These are phyloP conservation scores for Orthosia gothica DNA, from an alignment of 2,888 invertebrate genomes.

Conservation along the genomic window DNA sequence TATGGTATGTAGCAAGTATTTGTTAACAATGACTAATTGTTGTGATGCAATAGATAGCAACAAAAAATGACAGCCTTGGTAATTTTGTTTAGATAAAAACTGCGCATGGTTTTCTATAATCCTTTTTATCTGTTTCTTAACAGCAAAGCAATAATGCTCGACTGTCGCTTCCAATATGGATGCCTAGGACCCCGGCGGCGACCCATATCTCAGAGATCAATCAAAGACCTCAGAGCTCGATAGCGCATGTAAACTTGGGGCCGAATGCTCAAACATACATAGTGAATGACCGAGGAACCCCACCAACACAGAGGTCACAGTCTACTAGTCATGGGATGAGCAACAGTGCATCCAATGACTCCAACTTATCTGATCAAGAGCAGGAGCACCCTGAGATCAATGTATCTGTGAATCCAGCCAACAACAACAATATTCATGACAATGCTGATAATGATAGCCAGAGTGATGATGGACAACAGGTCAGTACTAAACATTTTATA, in stretches of 20 bases:
- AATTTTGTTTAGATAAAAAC: constrained; percentile 15
- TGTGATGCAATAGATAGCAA: constrained; percentile 65
- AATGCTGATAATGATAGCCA: constrained; percentile 88
- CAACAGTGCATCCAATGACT: constrained; percentile 82
- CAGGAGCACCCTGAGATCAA: constrained; percentile 84
- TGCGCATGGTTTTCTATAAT: neutral
- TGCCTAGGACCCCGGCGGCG: constrained; percentile 85
- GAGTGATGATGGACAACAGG: constrained; percentile 89
- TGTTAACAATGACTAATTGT: constrained; percentile 31
- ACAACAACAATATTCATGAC: constrained; percentile 88
- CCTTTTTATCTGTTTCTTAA: neutral
- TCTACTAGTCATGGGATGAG: constrained; percentile 77
- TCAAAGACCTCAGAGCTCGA: constrained; percentile 86
- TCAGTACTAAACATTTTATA: constrained; percentile 59
- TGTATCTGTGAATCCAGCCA: constrained; percentile 86
- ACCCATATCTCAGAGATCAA: constrained; percentile 80
- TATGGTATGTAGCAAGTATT: constrained; percentile 79
- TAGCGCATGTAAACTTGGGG: constrained; percentile 84
- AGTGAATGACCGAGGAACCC: constrained; percentile 80
- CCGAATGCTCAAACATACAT: constrained; percentile 81
- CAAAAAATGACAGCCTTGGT: constrained; percentile 50
- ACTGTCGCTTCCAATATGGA: constrained; percentile 86
- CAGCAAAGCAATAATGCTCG: constrained; percentile 87
- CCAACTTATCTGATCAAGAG: constrained; percentile 80
- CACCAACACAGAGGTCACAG: constrained; percentile 74